Conservation (phyloP, 2,888 invertebrate genomes). For the Ophioninae sp. region DNA sequence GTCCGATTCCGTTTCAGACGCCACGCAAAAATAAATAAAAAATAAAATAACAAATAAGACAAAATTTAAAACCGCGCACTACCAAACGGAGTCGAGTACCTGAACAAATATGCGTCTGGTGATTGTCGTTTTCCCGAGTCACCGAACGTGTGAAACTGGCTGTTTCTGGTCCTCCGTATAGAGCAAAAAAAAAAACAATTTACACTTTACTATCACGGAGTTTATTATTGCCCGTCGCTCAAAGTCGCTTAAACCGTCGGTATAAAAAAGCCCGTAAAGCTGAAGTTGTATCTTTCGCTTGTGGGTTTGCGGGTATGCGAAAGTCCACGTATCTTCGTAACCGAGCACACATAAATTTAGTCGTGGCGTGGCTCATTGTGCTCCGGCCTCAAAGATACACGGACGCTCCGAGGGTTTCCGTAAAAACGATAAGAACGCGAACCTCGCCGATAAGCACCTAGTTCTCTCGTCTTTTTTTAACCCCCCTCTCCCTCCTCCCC, state of each 20-base stretch:
- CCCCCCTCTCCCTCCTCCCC: neutral
- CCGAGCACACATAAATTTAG: neutral
- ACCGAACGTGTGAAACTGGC: slow-evolving; percentile 2
- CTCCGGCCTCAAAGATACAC: slow-evolving; percentile 37
- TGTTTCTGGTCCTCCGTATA: neutral
- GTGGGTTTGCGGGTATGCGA: neutral
- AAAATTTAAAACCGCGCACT: neutral
- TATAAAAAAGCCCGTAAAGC: slow-evolving; percentile 22
- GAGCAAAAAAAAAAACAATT: neutral
- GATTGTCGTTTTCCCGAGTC: slow-evolving; percentile 24
- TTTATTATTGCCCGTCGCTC: slow-evolving; percentile 53
- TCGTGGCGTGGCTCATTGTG: slow-evolving; percentile 4
- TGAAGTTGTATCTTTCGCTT: slow-evolving; percentile 5
- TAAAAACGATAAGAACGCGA: slow-evolving; percentile 54
- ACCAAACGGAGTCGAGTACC: slow-evolving; percentile 37
- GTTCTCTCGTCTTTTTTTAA: neutral
- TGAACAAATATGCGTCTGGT: slow-evolving; percentile 49
- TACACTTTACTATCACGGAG: slow-evolving; percentile 48
- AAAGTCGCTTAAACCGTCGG: neutral
- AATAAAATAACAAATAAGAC: slow-evolving; percentile 31
- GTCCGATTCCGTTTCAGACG: neutral
- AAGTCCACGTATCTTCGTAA: slow-evolving; percentile 31
- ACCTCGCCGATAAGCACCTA: slow-evolving; percentile 33
- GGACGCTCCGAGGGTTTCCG: slow-evolving; percentile 46
- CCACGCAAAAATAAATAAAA: slow-evolving; percentile 2